Base-by-base conservation (phyloP, 2,888 invertebrate genomes). In the Brachypalpus laphriformis region DNA sequence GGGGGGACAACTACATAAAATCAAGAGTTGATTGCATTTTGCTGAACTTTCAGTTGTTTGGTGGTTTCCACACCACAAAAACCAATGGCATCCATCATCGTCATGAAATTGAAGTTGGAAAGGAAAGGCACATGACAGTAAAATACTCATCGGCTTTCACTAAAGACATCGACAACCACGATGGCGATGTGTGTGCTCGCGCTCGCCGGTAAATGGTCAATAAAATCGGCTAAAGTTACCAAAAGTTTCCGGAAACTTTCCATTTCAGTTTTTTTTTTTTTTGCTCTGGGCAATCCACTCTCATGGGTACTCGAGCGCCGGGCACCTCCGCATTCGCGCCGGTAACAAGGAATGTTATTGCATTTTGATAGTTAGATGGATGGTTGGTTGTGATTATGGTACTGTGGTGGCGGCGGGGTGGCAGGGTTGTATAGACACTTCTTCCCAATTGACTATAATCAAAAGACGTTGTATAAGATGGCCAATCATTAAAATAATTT, bases 271-370 rank as follows among this genome's bases (percentile, higher is more conserved):
- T 72, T 63, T 76, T 68, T 76, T 68, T 72, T 66, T 34, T 25
- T 45, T 22, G 9, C 47, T 57, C 59, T 57, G 37, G 51, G 71
- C 65, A 77, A 83, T 31, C 72, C 71, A 72, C 51, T 61, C 63
- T 47, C 45, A 25, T 28, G 51, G 14, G 40, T 11, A 37, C 20
- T 7, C 8, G 16, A 42, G 2, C 25, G 25, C 31, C 2, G 40
- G 40, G 40, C 40, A 40, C 40, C 11, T 34, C 2, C 37, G 11
- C 8, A 6, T 11, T n/a, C 18, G 25, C n/a, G 40, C 61, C 61
- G 68, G 68, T 59, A 37, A 25, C 51, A 71, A 49, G 49, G 42
- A 68, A 63, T 61, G 18, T 56, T 68, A 88, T 88, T 89, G 88
- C 87, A 89, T 87, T 88, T 89, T 77, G 31, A 42, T 59, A 22